Base-by-base conservation (phyloP, 1,140 invertebrate species). In the Lordiphosa mommai region DNA sequence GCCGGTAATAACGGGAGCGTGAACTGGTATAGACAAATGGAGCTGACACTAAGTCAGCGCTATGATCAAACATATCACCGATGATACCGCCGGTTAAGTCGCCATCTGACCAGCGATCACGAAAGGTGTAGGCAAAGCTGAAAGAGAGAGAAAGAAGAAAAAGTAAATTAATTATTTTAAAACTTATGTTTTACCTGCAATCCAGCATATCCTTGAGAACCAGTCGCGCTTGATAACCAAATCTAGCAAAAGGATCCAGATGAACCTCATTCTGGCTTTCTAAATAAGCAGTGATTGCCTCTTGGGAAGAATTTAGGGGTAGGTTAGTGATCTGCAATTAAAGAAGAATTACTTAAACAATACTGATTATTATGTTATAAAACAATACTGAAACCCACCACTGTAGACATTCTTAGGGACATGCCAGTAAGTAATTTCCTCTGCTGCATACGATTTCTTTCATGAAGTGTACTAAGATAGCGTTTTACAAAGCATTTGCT, bases 51-150 rank as follows among this genome's bases (percentile, higher is more conserved):
- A 88, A 6, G 12, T 88, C 87, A 1, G 85, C 87, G 5, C n/a
- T 57, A 0, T 48, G 59, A 0, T 47, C 38, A 1, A 58, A 38
- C 1, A 88, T 29, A 8, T 86, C 74, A 0, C 53, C 77, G 2
- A 88, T 59, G 4, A 85, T 58, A 2, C 87, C 87, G 0, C 87
- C 87, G 0, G 59, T 60, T 3, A 50, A 10, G 5, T 79, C 82
- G 8, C 61, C 76, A 41, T 63, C 61, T 2, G 57, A 61, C 87
- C 87, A 88, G 9, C 79, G 79, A 65, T 88, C 66, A 1, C 63
- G 50, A 36, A 70, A 79, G 0, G 41, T 59, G 32, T 66, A 73
- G 0, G 29, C 27, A 27, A 67, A 73, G 1, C 86, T 88, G 4
- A 0, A 5, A 49, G 29, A 13, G 8, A 20, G 9, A 1, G 17